Evolutionary conservation across 2,797 vertebrate genomes (phyloP), one percentile per base, ranked within the genome.

Genomic region (Phoxinus dragarum): DNA sequence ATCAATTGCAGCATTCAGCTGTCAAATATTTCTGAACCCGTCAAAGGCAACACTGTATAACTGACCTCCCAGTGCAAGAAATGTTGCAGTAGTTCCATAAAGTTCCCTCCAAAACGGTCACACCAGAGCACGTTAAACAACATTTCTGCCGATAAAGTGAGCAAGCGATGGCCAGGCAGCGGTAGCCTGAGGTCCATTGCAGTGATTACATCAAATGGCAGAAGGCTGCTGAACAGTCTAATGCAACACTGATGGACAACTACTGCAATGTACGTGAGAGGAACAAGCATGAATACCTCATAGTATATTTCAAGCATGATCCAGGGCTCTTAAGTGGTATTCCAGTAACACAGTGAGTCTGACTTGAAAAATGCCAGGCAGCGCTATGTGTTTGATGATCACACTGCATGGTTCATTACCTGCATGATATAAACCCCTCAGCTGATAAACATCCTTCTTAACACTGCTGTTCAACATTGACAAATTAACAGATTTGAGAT

Each of bases 371-470:
- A 90, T 88, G 84, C 74, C 84, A 87, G 80, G 61, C 82, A 75
- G 84, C 80, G 80, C 66, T 82, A 64, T 67, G 66, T 86, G 78
- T 88, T 86, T 89, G 89, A 91, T 92, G 88, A 89, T 80, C 87
- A 89, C 88, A 88, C 89, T 84, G 85, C 87, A 91, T 73, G 86
- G 84, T 90, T 92, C 91, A 90, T 92, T 92, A 91, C 87, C 89
- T 88, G 84, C 86, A 87, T 90, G 87, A 91, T 90, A 83, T 88
- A 88, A 85, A 90, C 88, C 86, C 87, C 85, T 88, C 52, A 74
- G 83, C 88, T 90, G 83, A 88, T 90, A 88, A 88, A 85, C 82
- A 82, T 81, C 77, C 80, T 59, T 86, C 74, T 85, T 85, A 88
- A 88, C 84, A 84, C 81, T 44, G 87, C 84, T 79, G 87, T 84